Percentiles rank a stretch among this genome's conserved stretches.
Conservation (phyloP, 1,140 invertebrate species). For the Antheraea mylitta region DNA sequence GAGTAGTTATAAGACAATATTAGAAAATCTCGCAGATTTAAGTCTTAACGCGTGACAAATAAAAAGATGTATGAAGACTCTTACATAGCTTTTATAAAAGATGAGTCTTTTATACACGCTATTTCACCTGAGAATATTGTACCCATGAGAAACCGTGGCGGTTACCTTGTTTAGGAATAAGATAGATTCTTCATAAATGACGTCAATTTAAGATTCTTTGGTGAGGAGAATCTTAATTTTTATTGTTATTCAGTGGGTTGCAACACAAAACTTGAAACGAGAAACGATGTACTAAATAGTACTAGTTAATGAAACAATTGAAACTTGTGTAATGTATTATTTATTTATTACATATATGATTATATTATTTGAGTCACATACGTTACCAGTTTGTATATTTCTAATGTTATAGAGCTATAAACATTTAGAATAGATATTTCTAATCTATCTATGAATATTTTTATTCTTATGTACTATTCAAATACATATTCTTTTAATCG, state of each 20-base stretch:
- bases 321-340: background rate
- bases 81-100: too few relatives aligned
- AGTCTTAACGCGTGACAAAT: too few relatives aligned
- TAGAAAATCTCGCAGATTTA: too few relatives aligned
- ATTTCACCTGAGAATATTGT: too few relatives aligned
- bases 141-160: too few relatives aligned
- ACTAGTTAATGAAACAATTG: conserved; percentile 8
- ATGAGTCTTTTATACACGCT: too few relatives aligned
- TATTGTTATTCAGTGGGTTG: background rate
- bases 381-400: background rate
- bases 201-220: background rate
- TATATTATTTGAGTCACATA: background rate
- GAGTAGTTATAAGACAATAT: too few relatives aligned
- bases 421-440: background rate
- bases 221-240: too few relatives aligned
- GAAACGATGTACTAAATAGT: background rate
- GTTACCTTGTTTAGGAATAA: too few relatives aligned
- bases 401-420: background rate
- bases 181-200: too few relatives aligned
- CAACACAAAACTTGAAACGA: too few relatives aligned
- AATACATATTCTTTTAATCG: background rate
- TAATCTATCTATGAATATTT: background rate
- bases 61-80: too few relatives aligned
- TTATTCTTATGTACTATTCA: background rate
- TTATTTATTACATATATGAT: background rate